phyloP scores from a whole-genome alignment of 2,888 invertebrate genomes.

The Drosophila diplacantha region DNA sequence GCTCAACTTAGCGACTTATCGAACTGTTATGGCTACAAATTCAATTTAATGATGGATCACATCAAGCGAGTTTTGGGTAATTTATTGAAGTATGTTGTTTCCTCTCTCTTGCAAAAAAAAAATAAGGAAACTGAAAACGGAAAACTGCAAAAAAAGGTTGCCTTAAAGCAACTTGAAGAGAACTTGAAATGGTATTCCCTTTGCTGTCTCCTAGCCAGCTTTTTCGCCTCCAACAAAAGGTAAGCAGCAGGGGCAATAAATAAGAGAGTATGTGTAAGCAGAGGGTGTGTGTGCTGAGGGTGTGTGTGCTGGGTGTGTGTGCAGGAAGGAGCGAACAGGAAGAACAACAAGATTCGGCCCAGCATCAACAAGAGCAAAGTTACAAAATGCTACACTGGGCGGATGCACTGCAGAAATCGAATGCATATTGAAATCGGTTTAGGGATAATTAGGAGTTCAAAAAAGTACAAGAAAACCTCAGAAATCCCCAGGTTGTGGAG shows the following conservation, averaged over 20 bases:
- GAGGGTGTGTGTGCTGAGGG: background rate
- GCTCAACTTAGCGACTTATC: slow-evolving; percentile 4
- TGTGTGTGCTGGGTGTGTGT: slow-evolving; percentile 9
- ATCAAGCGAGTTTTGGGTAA: slow-evolving; percentile 6
- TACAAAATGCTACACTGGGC: background rate
- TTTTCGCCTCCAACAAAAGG: slow-evolving; percentile 17
- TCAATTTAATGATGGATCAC: slow-evolving; percentile 23
- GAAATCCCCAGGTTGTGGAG: no score
- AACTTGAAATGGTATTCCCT: slow-evolving; percentile 27
- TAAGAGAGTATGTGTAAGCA: slow-evolving; percentile 17
- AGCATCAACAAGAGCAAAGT: slow-evolving; percentile 28
- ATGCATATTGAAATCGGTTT: no score
- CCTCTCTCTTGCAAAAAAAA: background rate
- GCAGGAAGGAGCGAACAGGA: slow-evolving; percentile 21
- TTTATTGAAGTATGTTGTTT: slow-evolving; percentile 20
- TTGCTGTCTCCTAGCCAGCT: slow-evolving; percentile 12
- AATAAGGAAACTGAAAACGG: background rate
- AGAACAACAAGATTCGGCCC: slow-evolving; percentile 29
- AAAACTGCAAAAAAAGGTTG: slow-evolving; percentile 12
- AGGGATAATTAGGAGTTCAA: background rate
- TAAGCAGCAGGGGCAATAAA: slow-evolving; percentile 31
- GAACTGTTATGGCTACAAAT: slow-evolving; percentile 17
- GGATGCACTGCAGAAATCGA: background rate
- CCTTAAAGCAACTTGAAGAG: slow-evolving; percentile 14
- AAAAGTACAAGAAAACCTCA: no score